Evolutionary conservation across 2,888 invertebrate species (phyloP), one percentile per base, ranked within the genome.

Genomic region (Ypsolopha scabrella): DNA sequence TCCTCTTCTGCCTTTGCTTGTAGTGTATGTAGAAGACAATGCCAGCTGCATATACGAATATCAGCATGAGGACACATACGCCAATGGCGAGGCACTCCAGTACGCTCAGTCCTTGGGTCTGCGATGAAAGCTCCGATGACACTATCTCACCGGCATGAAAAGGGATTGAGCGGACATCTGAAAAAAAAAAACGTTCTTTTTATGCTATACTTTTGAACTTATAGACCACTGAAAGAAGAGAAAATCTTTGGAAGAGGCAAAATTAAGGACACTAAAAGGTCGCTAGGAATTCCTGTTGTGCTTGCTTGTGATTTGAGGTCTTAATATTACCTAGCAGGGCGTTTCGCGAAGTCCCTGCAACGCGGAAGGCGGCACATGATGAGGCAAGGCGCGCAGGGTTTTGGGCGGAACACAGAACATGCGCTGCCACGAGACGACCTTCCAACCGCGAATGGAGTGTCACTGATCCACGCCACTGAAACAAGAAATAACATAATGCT

Each of bases 341-440:
- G 55, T 75, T 79, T 51, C 77, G 89, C 1, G 94, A 91, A 38
- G 93, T 92, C 38, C 96, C 96, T 56, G 93, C 93, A 2, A 95
- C 89, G 52, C 95, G 88, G 70, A 96, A 95, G 6, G 94, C 93
- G 10, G 95, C 93, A 64, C 95, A 96, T 1, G 94, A 94, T 0
- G 93, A 90, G 61, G 92, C 92, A 6, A 94, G 88, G 52, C 87
- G 88, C 45, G 88, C 67, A 3, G 77, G 68, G 41, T 76, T 70
- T 8, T 88, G 78, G 59, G 93, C 92, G 51, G 93, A 90, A 68
- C 96, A 96, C 57, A 94, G 89, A 52, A 96, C 88, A 61, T 93
- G 92, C 1, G 92, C 93, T 33, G 94, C 87, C 50, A 96, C 91
- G 53, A 96, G 85, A 41, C 94, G 90, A 6, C 96, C 96, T 66